phyloP scores from a whole-genome alignment of 2,797 vertebrate genomes.

The Fratercula arctica region DNA sequence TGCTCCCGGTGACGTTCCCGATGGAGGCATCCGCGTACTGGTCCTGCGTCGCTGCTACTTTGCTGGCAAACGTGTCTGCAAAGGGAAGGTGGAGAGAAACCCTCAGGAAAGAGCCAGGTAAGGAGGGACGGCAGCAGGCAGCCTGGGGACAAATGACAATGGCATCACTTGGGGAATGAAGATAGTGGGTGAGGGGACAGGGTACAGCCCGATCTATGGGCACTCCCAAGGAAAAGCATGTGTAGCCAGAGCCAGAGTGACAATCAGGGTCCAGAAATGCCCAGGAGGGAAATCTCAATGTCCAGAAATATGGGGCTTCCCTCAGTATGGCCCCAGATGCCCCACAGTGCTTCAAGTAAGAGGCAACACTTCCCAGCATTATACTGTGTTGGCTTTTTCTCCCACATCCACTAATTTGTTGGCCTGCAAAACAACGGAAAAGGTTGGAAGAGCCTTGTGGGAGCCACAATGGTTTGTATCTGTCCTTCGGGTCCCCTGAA shows the following conservation, averaged over 20 bases:
- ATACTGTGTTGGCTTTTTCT: not conserved
- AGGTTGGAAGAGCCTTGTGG: not conserved
- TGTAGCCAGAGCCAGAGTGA: not conserved
- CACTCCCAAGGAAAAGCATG: not conserved
- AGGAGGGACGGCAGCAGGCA: not conserved
- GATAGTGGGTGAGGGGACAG: not conserved
- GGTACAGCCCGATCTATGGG: rapidly evolving
- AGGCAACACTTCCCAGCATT: not conserved
- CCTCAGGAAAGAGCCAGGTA: not conserved
- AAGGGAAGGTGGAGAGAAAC: not conserved
- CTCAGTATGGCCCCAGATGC: not conserved
- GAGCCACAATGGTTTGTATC: not conserved
- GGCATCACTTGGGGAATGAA: too few species aligned
- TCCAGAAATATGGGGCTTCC: not conserved
- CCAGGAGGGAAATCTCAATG: not conserved
- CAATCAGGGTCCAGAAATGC: not conserved
- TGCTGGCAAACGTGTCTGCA: conserved; percentile 97
- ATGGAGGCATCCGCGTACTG: conserved; percentile 97
- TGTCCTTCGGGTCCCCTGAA: not conserved
- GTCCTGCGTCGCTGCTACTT: conserved; percentile 93
- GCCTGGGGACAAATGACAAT: not conserved
- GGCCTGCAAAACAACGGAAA: not conserved
- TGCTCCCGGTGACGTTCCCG: conserved; percentile 96
- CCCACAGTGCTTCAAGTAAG: not conserved
- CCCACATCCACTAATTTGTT: not conserved